Percentiles rank a stretch among this genome's conserved stretches.
phyloP scores from a whole-genome alignment of 2,113 vertebrate genomes.

The Aegotheles bennettii region DNA sequence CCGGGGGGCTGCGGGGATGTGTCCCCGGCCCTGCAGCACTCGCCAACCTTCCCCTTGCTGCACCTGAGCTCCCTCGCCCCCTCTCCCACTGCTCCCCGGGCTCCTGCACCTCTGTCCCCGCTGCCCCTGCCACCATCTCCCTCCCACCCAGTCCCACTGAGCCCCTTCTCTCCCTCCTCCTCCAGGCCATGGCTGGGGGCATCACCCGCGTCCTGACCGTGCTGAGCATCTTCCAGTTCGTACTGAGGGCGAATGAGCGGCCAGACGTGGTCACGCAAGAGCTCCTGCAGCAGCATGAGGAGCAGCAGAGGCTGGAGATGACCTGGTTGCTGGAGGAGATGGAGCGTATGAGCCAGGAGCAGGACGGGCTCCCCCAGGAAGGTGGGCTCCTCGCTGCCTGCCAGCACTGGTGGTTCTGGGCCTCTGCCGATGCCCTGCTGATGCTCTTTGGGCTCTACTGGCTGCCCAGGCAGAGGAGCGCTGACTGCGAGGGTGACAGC shows the following conservation, averaged over 20 bases:
- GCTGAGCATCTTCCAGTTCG: neutral
- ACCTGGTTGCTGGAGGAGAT: neutral
- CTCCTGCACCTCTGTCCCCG: neutral
- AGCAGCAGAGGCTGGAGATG: neutral
- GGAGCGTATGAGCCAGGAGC: neutral
- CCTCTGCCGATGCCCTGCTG: too few relatives aligned
- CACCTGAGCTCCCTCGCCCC: neutral
- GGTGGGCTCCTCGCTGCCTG: too few relatives aligned
- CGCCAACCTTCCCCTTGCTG: neutral
- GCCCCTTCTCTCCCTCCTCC: neutral
- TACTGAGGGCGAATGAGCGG: fast-evolving
- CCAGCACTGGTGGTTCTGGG: too few relatives aligned
- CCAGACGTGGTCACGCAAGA: fast-evolving
- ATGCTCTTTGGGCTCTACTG: too few relatives aligned
- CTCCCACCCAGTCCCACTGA: neutral
- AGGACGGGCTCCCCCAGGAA: too few relatives aligned
- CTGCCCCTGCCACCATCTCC: too few relatives aligned
- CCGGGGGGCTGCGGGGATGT: neutral
- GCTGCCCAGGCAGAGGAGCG: too few relatives aligned
- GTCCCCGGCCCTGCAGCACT: fast-evolving
- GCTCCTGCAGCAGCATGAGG: neutral
- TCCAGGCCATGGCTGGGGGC: neutral
- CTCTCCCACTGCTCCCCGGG: neutral
- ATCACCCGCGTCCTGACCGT: neutral
- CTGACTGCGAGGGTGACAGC: too few relatives aligned